Conservation (phyloP, 2,113 vertebrate species). For the Seriola rivoliana region DNA sequence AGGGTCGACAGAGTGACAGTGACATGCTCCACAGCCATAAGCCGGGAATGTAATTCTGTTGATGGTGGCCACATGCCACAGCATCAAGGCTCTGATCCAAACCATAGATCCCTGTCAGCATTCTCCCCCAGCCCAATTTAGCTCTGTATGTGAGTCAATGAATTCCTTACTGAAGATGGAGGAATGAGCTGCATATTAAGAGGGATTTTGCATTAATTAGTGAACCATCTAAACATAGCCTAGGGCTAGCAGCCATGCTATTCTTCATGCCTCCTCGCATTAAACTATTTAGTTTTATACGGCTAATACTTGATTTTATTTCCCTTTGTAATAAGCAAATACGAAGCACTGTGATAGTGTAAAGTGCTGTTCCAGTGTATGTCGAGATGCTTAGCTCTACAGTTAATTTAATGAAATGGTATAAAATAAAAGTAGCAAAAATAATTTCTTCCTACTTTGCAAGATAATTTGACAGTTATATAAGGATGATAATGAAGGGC, state of each 20-base stretch:
- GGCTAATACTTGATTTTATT: background rate
- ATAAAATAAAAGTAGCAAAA: background rate
- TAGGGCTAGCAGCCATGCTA: background rate
- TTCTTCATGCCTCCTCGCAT: slow-evolving; percentile 11
- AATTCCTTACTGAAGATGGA: slow-evolving; percentile 42
- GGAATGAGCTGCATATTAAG: slow-evolving; percentile 59
- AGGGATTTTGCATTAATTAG: slow-evolving; percentile 57
- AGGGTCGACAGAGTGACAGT: slow-evolving; percentile 56
- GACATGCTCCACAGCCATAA: slow-evolving; percentile 57
- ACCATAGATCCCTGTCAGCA: slow-evolving; percentile 19
- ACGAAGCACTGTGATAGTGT: background rate
- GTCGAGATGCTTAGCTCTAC: background rate
- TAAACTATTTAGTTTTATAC: background rate
- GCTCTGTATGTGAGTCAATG: slow-evolving; percentile 26
- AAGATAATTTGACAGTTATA: background rate
- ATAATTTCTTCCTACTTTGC: background rate
- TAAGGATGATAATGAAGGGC: background rate
- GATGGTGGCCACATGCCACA: slow-evolving; percentile 41
- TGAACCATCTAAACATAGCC: slow-evolving; percentile 24
- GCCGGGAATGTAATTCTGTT: slow-evolving; percentile 29
- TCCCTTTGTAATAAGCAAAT: background rate
- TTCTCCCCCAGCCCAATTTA: slow-evolving; percentile 36
- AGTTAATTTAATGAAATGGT: background rate
- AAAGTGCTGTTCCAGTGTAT: background rate
- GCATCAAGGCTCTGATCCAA: slow-evolving; percentile 14